A percentile compares a stretch with the other conserved stretches of the same genome.
phyloP scores from a whole-genome alignment of 1,140 invertebrate species.

The Anagrus nilaparvatae region DNA sequence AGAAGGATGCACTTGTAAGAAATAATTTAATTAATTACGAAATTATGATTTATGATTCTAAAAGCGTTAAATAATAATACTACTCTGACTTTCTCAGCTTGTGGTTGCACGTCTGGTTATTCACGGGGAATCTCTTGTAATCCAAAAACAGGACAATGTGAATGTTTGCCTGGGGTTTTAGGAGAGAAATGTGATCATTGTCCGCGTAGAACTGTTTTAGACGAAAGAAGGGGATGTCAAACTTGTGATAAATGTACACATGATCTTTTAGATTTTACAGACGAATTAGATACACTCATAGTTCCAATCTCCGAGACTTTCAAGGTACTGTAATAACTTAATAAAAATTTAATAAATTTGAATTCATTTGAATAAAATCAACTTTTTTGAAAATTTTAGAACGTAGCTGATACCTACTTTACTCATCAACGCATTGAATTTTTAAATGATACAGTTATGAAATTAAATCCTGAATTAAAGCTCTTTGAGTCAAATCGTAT shows the following conservation, averaged over 20 bases:
- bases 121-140: conserved; percentile 85
- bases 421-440: conserved; percentile 63
- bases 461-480: conserved; percentile 54
- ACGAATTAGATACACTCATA: conserved; percentile 55
- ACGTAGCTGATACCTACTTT: conserved; percentile 64
- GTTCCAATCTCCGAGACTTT: conserved; percentile 60
- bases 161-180: conserved; percentile 88
- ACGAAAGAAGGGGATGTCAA: conserved; percentile 59
- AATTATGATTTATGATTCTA: neutral
- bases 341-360: conserved; percentile 8
- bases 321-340: conserved; percentile 37
- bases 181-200: conserved; percentile 94
- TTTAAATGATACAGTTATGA: conserved; percentile 57
- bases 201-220: conserved; percentile 65
- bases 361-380: neutral
- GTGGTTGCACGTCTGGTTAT: conserved; percentile 78
- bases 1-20: conserved; percentile 78
- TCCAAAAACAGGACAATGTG: conserved; percentile 79
- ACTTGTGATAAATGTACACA: conserved; percentile 85
- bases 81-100: conserved; percentile 43
- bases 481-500: conserved; percentile 54
- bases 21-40: neutral
- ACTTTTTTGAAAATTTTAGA: conserved; percentile 30
- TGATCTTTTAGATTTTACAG: conserved; percentile 76
- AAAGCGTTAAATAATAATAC: neutral